Base-by-base conservation (phyloP, 1,140 invertebrate genomes). In the Aphidius ervi region DNA sequence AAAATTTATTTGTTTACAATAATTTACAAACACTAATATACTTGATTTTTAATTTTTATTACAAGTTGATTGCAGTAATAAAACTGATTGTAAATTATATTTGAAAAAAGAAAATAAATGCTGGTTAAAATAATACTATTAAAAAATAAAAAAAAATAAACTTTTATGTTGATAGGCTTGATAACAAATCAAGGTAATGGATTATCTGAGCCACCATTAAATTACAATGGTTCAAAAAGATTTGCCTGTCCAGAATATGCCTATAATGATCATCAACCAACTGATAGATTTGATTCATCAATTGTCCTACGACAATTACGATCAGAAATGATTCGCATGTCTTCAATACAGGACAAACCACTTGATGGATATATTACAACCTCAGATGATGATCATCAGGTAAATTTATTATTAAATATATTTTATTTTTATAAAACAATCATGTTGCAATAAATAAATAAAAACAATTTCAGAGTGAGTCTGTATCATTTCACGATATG, bases 371-470 rank as follows among this genome's bases (percentile, higher is more conserved):
- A 90, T 65, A 84, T 93, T 53, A 77, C 92, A 39, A 88, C 90
- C 31, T 87, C 86, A 9, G 87, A 85, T 58, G 91, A 93, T 69
- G 90, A 91, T 65, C 91, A 93, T 79, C 86, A 88, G 83, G 88
- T 89, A 64, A 20, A 41, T 55, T 42, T 8, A 9, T 42, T 23
- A 58, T 41, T 16, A 16, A 16, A 16, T 16, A 16, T 16, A 16
- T 37, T 39, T 39, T 39, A 39, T 31, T 5, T 6, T 48, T 23
- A 20, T 23, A 48, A 23, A 48, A 39, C 16, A 16, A 16, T 16
- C 16, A 0, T 16, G 16, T 16, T 16, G 16, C 16, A 16, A 16
- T 16, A 16, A 16, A 31, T 31, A 31, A n/a, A n/a, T 1, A 31
- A 37, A 23, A 48, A 6, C n/a, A 55, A 23, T 46, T 59, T 55